Evolutionary conservation across 2,888 invertebrate species (phyloP).

Genomic region (Glaucopsyche alexis): DNA sequence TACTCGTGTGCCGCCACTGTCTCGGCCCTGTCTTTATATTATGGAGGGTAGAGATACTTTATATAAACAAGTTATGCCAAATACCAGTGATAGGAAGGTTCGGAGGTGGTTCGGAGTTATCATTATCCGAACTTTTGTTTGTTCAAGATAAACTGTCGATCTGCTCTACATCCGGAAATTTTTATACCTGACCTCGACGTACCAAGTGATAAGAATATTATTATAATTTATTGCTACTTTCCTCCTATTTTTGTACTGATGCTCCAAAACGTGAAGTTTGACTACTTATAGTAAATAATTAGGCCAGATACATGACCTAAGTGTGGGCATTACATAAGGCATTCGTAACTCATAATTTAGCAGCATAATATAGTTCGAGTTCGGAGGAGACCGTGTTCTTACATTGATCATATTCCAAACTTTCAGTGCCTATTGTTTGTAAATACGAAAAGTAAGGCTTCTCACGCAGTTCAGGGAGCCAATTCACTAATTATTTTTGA

Average conservation of each 20-base stretch:
- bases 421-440: slow-evolving; percentile 71
- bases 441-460: slow-evolving; percentile 53
- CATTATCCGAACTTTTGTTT: background rate
- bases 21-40: too few relatives aligned
- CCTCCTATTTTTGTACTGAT: background rate
- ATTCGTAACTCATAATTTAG: slow-evolving; percentile 62
- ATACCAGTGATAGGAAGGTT: background rate
- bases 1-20: too few relatives aligned
- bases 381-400: slow-evolving; percentile 10
- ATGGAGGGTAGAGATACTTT: too few relatives aligned
- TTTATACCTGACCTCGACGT: background rate
- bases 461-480: slow-evolving; percentile 36
- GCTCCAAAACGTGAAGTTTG: background rate
- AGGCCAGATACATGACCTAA: background rate
- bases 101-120: background rate
- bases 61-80: too few relatives aligned
- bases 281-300: background rate
- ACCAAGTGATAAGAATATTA: background rate
- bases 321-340: slow-evolving; percentile 56
- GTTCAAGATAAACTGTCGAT: background rate
- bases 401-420: slow-evolving; percentile 54
- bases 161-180: background rate
- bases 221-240: background rate
- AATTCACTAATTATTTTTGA: background rate
- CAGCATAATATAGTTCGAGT: slow-evolving; percentile 49